phyloP scores from a whole-genome alignment of 1,140 invertebrate species.

The Bombyx mori region ASM3026992v2 NC_085121.1:443501-444000 shows the following conservation, averaged over 20 bases:
- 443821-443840: no score
- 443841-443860: no score
- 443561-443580: slow-evolving; percentile 68
- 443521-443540: no score
- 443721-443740: slow-evolving; percentile 68
- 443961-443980: no score
- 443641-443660: slow-evolving; percentile 80
- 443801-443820: slow-evolving; percentile 22
- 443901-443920: no score
- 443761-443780: slow-evolving; percentile 78
- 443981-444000: no score
- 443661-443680: slow-evolving; percentile 78
- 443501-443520: no score
- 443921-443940: no score
- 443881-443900: no score
- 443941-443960: no score
- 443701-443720: slow-evolving; percentile 17
- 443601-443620: slow-evolving; percentile 68
- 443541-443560: background rate
- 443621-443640: slow-evolving; percentile 48
- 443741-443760: slow-evolving; percentile 70
- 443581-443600: slow-evolving; percentile 81
- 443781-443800: slow-evolving; percentile 39
- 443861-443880: no score
- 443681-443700: slow-evolving; percentile 74